Evolutionary conservation across 2,797 vertebrate species (phyloP).

Genomic region (Glossophaga mutica): DNA sequence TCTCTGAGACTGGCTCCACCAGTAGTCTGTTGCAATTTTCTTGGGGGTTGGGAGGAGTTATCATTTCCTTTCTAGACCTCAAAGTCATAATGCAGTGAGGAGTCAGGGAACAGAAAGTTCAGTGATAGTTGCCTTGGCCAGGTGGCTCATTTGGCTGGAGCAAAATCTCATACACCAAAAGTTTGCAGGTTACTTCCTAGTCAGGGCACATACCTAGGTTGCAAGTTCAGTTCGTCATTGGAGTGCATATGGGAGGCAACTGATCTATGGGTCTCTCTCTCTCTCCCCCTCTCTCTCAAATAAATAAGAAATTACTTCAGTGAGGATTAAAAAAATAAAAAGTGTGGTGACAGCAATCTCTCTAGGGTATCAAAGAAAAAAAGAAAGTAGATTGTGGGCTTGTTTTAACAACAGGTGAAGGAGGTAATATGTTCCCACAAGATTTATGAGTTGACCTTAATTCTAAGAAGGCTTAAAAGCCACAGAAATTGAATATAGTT

Average conservation of each 20-base stretch:
- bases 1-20: not conserved
- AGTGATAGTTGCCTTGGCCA: not conserved
- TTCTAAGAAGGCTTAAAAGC: conserved; percentile 23
- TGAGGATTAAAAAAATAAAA: not conserved
- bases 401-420: not conserved
- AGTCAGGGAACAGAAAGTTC: not conserved
- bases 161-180: not conserved
- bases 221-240: not conserved
- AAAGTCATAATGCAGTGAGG: not conserved
- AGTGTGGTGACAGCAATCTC: not conserved
- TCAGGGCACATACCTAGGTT: not conserved
- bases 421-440: not conserved
- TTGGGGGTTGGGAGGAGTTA: not conserved
- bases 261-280: not conserved
- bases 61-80: not conserved
- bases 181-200: not conserved
- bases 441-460: not conserved
- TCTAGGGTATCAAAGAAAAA: not conserved
- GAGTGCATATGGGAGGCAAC: not conserved
- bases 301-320: not conserved
- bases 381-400: not conserved
- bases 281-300: no score
- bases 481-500: not conserved
- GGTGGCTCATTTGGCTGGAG: not conserved
- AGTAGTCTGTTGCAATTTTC: not conserved